Evolutionary conservation across 2,888 invertebrate species (phyloP).

Genomic region (Cosmia trapezina): DNA sequence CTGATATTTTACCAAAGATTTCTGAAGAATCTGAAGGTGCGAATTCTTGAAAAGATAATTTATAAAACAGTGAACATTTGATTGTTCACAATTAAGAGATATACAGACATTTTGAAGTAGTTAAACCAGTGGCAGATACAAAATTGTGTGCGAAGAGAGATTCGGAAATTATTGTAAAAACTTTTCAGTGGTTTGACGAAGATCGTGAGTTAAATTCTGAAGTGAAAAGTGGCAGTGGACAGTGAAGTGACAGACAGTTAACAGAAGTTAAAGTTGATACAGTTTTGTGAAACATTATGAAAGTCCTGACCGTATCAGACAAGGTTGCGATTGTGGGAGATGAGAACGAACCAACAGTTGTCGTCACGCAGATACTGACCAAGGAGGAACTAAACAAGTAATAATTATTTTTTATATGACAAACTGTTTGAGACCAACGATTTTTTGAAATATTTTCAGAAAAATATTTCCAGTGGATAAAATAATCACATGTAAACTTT

Average conservation of each 20-base stretch:
- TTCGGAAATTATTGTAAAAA: constrained; percentile 16
- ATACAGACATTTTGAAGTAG: constrained; percentile 10
- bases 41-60: constrained; percentile 1
- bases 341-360: constrained; percentile 82
- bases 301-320: constrained; percentile 84
- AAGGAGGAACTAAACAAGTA: constrained; percentile 88
- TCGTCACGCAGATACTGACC: constrained; percentile 75
- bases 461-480: not conserved
- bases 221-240: constrained; percentile 61
- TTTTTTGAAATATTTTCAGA: not conserved
- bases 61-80: constrained; percentile 5
- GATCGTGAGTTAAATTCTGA: constrained; percentile 17
- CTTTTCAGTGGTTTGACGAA: constrained; percentile 25
- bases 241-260: constrained; percentile 55
- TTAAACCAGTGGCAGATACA: constrained; percentile 7
- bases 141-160: not conserved
- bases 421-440: too few species aligned
- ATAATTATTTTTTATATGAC: constrained; percentile 31
- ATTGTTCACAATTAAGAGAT: constrained; percentile 5
- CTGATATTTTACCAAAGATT: not conserved
- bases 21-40: constrained; percentile 14
- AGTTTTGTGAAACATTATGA: constrained; percentile 75
- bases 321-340: constrained; percentile 82
- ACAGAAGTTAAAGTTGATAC: constrained; percentile 26
- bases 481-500: not conserved